Base-by-base conservation (phyloP, 2,113 vertebrate species). In the Nibea albiflora region DNA sequence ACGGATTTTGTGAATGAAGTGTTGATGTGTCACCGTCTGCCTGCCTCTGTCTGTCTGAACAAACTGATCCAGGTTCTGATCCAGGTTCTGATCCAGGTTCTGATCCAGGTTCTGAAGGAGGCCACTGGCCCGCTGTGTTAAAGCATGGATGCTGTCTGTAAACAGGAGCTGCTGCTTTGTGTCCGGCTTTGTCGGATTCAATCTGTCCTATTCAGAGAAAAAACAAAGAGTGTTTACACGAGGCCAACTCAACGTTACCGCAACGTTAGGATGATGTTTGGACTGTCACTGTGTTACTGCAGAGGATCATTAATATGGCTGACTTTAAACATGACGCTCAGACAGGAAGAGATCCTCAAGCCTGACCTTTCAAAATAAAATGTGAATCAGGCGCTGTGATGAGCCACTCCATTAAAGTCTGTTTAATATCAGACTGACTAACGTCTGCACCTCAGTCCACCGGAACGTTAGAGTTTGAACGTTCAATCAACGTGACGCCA, bases 221-320 rank as follows among this genome's bases (percentile, higher is more conserved):
- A 83, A 17, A 92, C 91, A 93, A 91, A 90, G 77, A 83, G 81
- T 93, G 93, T 92, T 92, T 89, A 92, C 90, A 88, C 4, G 44
- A 81, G 84, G 85, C 80, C 73, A 68, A 6, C 31, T 31, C 31
- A 82, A 71, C 31, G 50, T 72, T 78, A 72, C 1, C 0, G 63
- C 60, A 74, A 35, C 31, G 31, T 35, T 35, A 35, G 22, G 24
- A 56, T 72, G 42, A 22, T 52, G 70, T 64, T 26, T 61, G 26
- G 70, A 16, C 26, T 63, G 24, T 28, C 17, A 19, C 49, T 47
- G 12, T 5, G 2, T 6, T 6, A 35, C 31, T 35, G 31, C 31
- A 35, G 31, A 35, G 31, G 7, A 35, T 35, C 31, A 35, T 35
- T 35, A 35, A 35, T 35, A 35, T 35, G 31, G 7, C 31, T 35